Conservation (phyloP, 2,888 invertebrate species). For the Harpalus rufipes region DNA sequence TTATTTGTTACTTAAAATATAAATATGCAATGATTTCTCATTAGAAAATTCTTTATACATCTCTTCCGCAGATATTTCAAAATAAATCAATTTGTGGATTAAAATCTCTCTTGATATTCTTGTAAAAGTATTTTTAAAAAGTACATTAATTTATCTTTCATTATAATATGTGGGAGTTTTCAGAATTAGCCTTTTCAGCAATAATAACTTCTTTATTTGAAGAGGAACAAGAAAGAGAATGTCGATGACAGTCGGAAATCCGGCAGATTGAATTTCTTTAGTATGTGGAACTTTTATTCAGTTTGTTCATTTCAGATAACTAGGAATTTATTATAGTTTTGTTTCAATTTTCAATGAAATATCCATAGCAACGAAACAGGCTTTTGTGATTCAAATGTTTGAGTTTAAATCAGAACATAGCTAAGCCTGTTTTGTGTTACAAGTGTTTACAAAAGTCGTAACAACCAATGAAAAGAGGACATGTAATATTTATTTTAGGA, state of each 20-base stretch:
- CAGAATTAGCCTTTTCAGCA: background rate
- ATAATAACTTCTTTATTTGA: background rate
- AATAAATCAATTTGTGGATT: background rate
- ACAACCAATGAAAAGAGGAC: constrained; percentile 13
- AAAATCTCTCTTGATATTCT: background rate
- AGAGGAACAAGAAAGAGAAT: background rate
- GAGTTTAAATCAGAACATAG: constrained; percentile 18
- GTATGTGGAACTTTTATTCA: constrained; percentile 23
- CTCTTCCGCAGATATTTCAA: background rate
- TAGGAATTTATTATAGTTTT: constrained; percentile 34
- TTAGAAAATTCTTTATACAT: background rate
- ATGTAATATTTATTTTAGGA: constrained; percentile 38
- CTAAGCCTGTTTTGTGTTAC: constrained; percentile 11
- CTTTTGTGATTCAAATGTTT: constrained; percentile 41
- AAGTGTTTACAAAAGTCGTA: constrained; percentile 25
- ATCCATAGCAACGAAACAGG: constrained; percentile 15
- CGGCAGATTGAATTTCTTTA: constrained; percentile 5
- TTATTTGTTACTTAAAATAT: background rate
- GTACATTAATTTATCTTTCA: background rate
- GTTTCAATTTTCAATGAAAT: background rate
- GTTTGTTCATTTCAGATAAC: constrained; percentile 7
- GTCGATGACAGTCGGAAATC: background rate
- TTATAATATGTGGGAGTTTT: background rate
- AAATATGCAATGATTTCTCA: background rate
- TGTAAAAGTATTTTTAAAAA: background rate